A percentile compares a stretch with the other conserved stretches of the same genome.
Conservation (phyloP, 2,797 vertebrate genomes). For the Psittacula derbiana region DNA sequence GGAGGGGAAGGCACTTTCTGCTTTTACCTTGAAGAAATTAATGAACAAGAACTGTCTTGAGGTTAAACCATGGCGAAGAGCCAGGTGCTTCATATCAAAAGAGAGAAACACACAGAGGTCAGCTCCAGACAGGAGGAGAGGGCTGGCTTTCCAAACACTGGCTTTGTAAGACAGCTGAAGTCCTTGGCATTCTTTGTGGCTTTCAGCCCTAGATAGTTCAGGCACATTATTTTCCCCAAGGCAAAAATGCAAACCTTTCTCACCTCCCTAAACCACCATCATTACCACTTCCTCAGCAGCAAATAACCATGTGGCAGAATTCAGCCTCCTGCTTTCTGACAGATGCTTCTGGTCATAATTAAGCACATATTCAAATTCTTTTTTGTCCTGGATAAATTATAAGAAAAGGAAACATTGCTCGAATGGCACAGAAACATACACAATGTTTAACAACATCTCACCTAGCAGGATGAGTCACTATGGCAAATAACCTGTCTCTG, state of each 20-base stretch:
- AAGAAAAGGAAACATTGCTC: not conserved
- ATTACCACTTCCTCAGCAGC: not conserved
- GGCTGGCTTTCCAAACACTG: not conserved
- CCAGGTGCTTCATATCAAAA: accelerated
- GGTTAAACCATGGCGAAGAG: not conserved
- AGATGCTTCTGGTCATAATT: not conserved
- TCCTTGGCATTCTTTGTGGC: not conserved
- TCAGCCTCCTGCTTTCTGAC: not conserved
- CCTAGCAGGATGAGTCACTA: not conserved
- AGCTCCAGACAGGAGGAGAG: not conserved
- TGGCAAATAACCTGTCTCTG: not conserved
- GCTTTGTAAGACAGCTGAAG: not conserved
- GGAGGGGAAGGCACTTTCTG: not conserved
- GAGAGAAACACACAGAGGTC: not conserved
- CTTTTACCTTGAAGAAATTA: not conserved
- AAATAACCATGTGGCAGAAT: not conserved
- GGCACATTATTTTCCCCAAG: not conserved
- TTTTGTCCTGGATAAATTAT: not conserved
- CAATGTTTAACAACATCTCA: not conserved
- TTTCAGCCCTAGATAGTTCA: not conserved
- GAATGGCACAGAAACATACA: not conserved
- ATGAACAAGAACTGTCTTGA: not conserved
- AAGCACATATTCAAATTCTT: not conserved
- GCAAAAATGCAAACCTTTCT: not conserved
- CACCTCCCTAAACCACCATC: not conserved